These are phyloP conservation scores for Drosophila elegans DNA, from an alignment of 1,140 invertebrate genomes.

Conservation along the genomic window DNA sequence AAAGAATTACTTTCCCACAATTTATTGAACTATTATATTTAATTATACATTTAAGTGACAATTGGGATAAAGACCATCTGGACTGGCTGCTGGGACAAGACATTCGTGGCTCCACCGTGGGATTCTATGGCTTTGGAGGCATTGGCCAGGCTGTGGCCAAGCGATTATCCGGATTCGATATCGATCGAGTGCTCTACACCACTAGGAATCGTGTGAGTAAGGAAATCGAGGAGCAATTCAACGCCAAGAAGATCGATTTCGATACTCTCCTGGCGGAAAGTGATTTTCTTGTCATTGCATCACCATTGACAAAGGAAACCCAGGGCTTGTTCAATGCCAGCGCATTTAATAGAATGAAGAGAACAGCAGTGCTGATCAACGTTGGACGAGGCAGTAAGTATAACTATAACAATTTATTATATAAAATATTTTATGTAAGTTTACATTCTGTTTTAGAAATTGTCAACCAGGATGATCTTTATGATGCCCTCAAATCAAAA, in stretches of 20 bases:
- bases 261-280: conserved; percentile 89
- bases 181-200: conserved; percentile 90
- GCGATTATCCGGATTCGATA: conserved; percentile 90
- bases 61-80: conserved; percentile 94
- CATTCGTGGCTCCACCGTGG: conserved; percentile 92
- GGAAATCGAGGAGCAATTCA: conserved; percentile 88
- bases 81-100: conserved; percentile 95
- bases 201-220: conserved; percentile 87
- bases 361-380: conserved; percentile 92
- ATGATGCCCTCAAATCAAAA: conserved; percentile 90
- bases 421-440: conserved; percentile 44
- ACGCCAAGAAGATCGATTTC: conserved; percentile 89
- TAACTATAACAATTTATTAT: too few relatives aligned
- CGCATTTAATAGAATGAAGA: conserved; percentile 94
- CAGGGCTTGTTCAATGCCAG: conserved; percentile 90
- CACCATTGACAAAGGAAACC: conserved; percentile 90
- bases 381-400: conserved; percentile 90
- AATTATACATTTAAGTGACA: conserved; percentile 87
- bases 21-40: too few relatives aligned
- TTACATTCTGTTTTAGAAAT: conserved; percentile 86
- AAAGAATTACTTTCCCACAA: too few relatives aligned
- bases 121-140: conserved; percentile 95
- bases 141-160: conserved; percentile 91
- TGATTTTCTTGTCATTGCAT: conserved; percentile 92
- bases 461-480: conserved; percentile 92